Evolutionary conservation across 2,113 vertebrate genomes (phyloP).

Genomic region (Elephantulus edwardii): DNA sequence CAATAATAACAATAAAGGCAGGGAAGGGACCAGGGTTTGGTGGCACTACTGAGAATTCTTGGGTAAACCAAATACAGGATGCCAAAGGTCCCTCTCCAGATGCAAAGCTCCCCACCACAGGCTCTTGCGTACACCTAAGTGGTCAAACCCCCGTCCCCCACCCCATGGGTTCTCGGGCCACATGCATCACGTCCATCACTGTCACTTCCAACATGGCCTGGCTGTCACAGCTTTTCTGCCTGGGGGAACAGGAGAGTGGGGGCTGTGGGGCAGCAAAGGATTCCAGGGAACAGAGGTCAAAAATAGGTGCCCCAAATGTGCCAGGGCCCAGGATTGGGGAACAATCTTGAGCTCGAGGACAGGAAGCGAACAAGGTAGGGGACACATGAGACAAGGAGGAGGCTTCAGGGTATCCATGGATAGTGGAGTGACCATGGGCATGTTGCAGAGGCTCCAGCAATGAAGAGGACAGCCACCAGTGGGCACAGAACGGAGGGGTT

Average conservation of each 20-base stretch:
- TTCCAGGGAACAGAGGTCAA: not conserved
- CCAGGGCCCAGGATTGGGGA: not conserved
- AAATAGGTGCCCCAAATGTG: too few species aligned
- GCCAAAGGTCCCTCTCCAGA: not conserved
- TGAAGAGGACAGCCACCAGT: too few species aligned
- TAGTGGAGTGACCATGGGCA: not conserved
- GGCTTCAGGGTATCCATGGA: not conserved
- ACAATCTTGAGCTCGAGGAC: not conserved
- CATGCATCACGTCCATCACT: not conserved
- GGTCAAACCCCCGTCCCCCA: not conserved
- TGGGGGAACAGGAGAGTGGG: not conserved
- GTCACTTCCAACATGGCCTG: not conserved
- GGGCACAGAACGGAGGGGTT: too few species aligned
- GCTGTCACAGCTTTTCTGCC: not conserved
- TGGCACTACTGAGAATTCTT: not conserved
- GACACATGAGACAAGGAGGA: not conserved
- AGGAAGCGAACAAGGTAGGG: not conserved
- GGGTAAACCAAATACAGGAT: not conserved
- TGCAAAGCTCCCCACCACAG: not conserved
- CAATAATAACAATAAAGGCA: too few species aligned
- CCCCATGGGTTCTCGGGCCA: not conserved
- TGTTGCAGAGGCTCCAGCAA: too few species aligned
- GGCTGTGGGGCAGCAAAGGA: not conserved
- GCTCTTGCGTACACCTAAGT: not conserved
- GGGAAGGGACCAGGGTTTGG: not conserved